Conservation (phyloP, 2,797 vertebrate genomes). For the Carduelis carduelis region DNA sequence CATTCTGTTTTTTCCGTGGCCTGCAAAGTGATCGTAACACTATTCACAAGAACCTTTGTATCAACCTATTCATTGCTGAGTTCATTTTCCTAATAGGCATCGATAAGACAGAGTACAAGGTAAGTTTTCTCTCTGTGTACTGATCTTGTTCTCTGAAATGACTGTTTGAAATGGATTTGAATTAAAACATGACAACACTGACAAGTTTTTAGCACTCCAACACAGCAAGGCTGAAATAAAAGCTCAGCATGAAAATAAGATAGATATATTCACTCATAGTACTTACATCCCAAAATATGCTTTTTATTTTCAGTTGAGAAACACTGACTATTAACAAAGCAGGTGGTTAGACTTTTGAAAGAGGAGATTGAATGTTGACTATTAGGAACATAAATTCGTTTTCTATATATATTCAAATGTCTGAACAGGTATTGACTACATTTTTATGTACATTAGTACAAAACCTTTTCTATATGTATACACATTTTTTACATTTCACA, state of each 20-base stretch:
- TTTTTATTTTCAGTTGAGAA: constrained; percentile 19
- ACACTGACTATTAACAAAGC: background rate
- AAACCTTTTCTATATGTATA: background rate
- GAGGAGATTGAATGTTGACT: background rate
- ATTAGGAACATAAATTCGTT: background rate
- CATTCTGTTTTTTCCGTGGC: constrained; percentile 99
- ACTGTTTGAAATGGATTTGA: constrained; percentile 67
- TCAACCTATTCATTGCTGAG: constrained; percentile 98
- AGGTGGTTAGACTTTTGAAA: constrained; percentile 8
- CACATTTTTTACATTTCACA: background rate
- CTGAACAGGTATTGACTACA: background rate
- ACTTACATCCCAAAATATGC: constrained; percentile 22
- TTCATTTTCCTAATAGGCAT: constrained; percentile 98
- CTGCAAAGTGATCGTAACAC: constrained; percentile 98
- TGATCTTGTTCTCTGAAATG: constrained; percentile 47
- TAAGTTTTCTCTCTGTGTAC: constrained; percentile 72
- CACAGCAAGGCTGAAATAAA: constrained; percentile 56
- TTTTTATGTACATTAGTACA: background rate
- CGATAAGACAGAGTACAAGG: constrained; percentile 93
- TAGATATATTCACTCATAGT: background rate
- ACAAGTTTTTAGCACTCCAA: constrained; percentile 65
- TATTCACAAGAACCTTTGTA: constrained; percentile 99
- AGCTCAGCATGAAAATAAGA: constrained; percentile 69
- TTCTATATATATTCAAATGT: background rate
- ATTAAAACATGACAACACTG: constrained; percentile 65